Evolutionary conservation across 2,797 vertebrate species (phyloP), one percentile per base, ranked within the genome.

Genomic region (Varecia variegata): DNA sequence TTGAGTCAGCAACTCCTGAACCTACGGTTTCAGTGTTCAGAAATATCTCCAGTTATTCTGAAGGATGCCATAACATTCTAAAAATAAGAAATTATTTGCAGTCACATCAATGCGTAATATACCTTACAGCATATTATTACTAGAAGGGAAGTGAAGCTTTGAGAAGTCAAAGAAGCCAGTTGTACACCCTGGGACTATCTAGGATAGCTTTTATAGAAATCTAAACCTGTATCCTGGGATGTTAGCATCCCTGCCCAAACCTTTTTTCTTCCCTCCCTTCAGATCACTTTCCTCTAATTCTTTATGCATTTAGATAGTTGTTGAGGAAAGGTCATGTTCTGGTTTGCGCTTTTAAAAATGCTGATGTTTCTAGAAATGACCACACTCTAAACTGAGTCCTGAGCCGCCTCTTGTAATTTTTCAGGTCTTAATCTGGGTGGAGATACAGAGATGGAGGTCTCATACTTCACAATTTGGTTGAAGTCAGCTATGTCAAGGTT

Each of bases 301-400:
- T 91, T 85, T 74, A 14, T 86, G 86, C 12, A 38, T 84, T 77
- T 83, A 74, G 43, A 80, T 74, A 20, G 20, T 71, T 67, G 56
- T 32, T 40, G 17, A 82, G 80, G 60, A 25, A 96, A 94, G 77
- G 6, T n/a, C 11, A 17, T 40, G 5, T 89, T 93, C 62, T 90
- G 32, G 2, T 92, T 81, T 93, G 30, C 30, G 52, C 43, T 92
- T 96, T 79, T 21, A 77, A 76, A 92, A 94, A 67, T 85, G 12
- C 40, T 60, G 1, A 30, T 95, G 17, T n/a, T 93, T 86, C 58
- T 85, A 76, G 90, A 76, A 88, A 93, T 89, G 45, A 56, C 52
- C 58, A 54, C 17, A 65, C 40, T 85, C 21, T 73, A 82, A 79
- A 70, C 43, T 82, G 77, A 88, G 12, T 58, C 40, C 58, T 47